Evolutionary conservation across 2,113 vertebrate genomes (phyloP).

Genomic region (Nothobranchius furzeri): DNA sequence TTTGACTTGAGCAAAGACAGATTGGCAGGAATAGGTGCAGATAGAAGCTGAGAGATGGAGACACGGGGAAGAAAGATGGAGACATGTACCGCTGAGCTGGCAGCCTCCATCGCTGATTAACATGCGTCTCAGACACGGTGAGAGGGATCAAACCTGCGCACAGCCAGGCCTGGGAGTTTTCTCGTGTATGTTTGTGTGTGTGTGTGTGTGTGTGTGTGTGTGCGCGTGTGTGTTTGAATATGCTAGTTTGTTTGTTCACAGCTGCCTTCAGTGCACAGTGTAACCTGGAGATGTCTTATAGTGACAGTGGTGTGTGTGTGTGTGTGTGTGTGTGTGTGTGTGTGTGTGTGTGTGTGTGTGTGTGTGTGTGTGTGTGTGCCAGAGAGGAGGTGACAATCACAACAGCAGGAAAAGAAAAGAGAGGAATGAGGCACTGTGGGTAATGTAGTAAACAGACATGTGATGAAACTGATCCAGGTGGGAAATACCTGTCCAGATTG

Average conservation of each 20-base stretch:
- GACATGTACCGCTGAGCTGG: slow-evolving; percentile 58
- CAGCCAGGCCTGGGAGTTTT: slow-evolving; percentile 59
- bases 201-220: neutral
- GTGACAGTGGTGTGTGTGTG: neutral
- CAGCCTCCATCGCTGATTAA: slow-evolving; percentile 71
- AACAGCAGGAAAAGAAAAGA: slow-evolving; percentile 29
- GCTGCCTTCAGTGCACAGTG: slow-evolving; percentile 40
- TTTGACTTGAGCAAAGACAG: slow-evolving; percentile 43
- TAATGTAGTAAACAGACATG: slow-evolving; percentile 9
- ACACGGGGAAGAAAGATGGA: slow-evolving; percentile 42
- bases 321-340: no score
- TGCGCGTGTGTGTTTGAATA: neutral
- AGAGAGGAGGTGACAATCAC: slow-evolving; percentile 52
- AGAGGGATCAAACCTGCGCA: slow-evolving; percentile 66
- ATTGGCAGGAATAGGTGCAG: slow-evolving; percentile 44
- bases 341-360: neutral
- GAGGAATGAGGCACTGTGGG: neutral
- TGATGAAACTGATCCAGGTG: slow-evolving; percentile 43
- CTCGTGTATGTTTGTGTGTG: slow-evolving; percentile 35
- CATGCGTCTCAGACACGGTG: slow-evolving; percentile 75
- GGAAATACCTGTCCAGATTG: slow-evolving; percentile 48
- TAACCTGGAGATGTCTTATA: slow-evolving; percentile 58
- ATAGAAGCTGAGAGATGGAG: slow-evolving; percentile 35
- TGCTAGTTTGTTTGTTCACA: slow-evolving; percentile 23
- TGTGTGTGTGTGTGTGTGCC: neutral